phyloP scores from a whole-genome alignment of 2,113 vertebrate genomes.

The Cynocephalus volans region DNA sequence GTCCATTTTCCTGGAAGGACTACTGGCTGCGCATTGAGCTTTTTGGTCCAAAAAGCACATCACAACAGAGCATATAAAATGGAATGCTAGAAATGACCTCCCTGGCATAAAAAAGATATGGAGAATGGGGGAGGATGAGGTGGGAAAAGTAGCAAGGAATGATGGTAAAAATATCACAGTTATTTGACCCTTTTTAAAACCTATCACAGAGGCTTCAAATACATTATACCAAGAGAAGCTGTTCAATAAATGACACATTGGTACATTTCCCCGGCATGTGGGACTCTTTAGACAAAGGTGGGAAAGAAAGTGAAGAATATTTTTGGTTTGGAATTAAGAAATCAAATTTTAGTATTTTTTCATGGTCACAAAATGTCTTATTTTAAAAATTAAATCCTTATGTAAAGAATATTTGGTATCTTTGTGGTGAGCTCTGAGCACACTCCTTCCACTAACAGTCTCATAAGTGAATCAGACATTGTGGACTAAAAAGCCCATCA shows the following conservation, averaged over 20 bases:
- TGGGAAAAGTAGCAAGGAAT: neutral
- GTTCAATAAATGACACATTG: neutral
- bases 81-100: neutral
- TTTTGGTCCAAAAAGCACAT: neutral
- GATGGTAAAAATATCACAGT: neutral
- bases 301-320: neutral
- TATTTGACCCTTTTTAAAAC: neutral
- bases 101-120: neutral
- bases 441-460: neutral
- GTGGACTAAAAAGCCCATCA: neutral
- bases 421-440: neutral
- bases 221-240: neutral
- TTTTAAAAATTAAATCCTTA: neutral
- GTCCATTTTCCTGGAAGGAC: neutral
- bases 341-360: neutral
- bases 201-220: neutral
- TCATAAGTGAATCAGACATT: neutral
- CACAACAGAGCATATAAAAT: neutral
- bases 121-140: neutral
- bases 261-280: neutral
- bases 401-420: neutral
- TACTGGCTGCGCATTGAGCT: neutral
- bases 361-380: neutral
- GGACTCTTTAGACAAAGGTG: neutral
- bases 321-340: constrained; percentile 16